Evolutionary conservation across 2,888 invertebrate genomes (phyloP), one percentile per base, ranked within the genome.

Genomic region (Deilephila elpenor): DNA sequence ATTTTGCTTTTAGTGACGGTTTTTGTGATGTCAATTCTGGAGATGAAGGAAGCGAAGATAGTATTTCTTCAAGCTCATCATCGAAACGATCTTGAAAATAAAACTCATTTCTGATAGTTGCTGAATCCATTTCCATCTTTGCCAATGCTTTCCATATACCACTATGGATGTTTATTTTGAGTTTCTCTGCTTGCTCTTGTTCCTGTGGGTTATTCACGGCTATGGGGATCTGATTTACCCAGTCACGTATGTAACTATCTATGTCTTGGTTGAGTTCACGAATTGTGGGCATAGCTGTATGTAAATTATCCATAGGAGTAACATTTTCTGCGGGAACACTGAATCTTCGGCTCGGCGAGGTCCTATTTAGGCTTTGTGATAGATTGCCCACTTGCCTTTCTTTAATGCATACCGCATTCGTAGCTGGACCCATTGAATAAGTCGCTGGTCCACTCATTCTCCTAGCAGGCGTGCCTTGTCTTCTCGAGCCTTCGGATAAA

Each of bases 1-100:
- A 75, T 61, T 89, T 77, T 4, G 78, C 79, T 83, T 91, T 93
- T 5, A 92, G 72, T 1, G 70, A 17, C 67, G 84, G 79, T 74
- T 86, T 88, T 59, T 80, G 83, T 0, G 77, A 72, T 6, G 74
- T 73, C 8, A 93, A 77, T 70, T 89, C 89, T 34, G 78, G 64
- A 7, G 86, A 83, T 76, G 89, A 83, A 17, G 92, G 91, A 70
- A 93, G 78, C 37, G 76, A 76, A 71, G 81, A 77, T 5, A 93
- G 74, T 61, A 94, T 77, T 17, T 84, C 82, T 77, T 91, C 93
- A 19, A 93, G 79, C 75, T 92, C 92, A 59, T 90, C 85, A 64
- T 90, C 91, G 34, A 94, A 82, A 4, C 85, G 76, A 74, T 91
- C 90, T 81, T 90, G 86, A 71, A 85, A 91, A 72, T 86, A 83